Conservation (phyloP, 2,113 vertebrate genomes). For the Bos indicus region DNA sequence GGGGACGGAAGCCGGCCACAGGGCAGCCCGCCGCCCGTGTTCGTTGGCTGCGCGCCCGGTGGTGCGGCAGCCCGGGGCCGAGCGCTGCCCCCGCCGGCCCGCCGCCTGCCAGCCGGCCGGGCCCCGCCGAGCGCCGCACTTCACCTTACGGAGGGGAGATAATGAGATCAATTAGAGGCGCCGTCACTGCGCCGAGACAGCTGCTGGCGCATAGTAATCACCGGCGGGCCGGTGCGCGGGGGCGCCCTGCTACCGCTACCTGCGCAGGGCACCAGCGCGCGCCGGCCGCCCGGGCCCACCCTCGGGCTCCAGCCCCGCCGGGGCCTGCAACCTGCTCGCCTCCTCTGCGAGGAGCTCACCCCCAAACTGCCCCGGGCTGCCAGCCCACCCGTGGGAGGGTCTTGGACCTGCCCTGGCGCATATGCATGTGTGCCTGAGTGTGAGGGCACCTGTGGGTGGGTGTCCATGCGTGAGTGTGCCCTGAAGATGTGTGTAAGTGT, state of each 20-base stretch:
- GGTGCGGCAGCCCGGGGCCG: neutral
- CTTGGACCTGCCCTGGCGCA: neutral
- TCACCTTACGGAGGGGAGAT: constrained; percentile 79
- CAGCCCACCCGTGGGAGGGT: neutral
- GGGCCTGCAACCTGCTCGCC: neutral
- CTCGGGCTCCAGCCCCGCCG: neutral
- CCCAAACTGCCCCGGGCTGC: neutral
- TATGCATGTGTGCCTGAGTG: too few species aligned
- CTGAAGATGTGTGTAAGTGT: neutral
- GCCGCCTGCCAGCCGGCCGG: constrained; percentile 42
- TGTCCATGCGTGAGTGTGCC: neutral
- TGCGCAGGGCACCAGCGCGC: neutral
- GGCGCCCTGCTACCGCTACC: constrained; percentile 68
- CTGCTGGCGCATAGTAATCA: constrained; percentile 82
- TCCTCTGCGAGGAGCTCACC: constrained; percentile 30
- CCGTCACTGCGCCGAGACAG: constrained; percentile 81
- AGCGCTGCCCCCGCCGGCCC: neutral
- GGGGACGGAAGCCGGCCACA: constrained; percentile 60
- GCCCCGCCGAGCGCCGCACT: constrained; percentile 61
- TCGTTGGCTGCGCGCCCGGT: constrained; percentile 16
- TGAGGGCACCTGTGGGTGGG: neutral
- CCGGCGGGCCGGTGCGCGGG: constrained; percentile 76
- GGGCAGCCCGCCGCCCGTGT: constrained; percentile 72
- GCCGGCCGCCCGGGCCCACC: constrained; percentile 8
- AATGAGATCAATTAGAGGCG: constrained; percentile 86